Evolutionary conservation across 1,140 invertebrate species (phyloP).

Genomic region (Pseudobourletiella spinata): DNA sequence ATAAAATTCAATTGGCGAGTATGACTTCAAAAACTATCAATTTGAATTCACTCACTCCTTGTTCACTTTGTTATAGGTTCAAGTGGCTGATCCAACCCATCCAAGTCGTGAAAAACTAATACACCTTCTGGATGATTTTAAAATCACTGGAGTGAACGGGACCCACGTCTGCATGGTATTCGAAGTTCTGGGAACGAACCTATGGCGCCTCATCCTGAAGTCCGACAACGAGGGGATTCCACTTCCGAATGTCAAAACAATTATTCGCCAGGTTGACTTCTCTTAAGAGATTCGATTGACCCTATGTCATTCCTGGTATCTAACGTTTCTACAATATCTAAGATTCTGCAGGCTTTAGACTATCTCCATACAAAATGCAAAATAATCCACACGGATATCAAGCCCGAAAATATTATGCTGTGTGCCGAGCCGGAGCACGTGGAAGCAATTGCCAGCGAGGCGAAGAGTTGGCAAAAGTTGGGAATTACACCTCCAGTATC

Average conservation of each 20-base stretch:
- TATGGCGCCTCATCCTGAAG: constrained; percentile 94
- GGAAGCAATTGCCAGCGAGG: constrained; percentile 79
- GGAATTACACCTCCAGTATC: constrained; percentile 82
- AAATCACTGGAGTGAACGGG: constrained; percentile 93
- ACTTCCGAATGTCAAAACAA: constrained; percentile 84
- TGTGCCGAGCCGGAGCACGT: constrained; percentile 81
- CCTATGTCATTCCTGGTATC: no score
- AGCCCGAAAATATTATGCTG: constrained; percentile 96
- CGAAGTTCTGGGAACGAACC: constrained; percentile 94
- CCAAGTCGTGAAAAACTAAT: constrained; percentile 90
- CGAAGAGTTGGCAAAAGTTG: constrained; percentile 75
- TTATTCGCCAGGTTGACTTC: constrained; percentile 64
- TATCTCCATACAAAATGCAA: constrained; percentile 95
- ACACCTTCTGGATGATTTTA: constrained; percentile 95
- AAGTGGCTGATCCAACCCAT: constrained; percentile 81
- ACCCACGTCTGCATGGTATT: constrained; percentile 89
- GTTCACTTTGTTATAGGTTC: no score
- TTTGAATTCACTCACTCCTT: no score
- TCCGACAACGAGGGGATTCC: constrained; percentile 97
- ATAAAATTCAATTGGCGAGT: no score
- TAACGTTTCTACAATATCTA: no score
- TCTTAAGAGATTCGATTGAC: no score
- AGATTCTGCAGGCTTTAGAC: constrained; percentile 76
- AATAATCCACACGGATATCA: constrained; percentile 99
- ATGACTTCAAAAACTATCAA: no score